A percentile compares a stretch with the other conserved stretches of the same genome.
phyloP scores from a whole-genome alignment of 1,140 invertebrate species.

The Diorhabda elongata region DNA sequence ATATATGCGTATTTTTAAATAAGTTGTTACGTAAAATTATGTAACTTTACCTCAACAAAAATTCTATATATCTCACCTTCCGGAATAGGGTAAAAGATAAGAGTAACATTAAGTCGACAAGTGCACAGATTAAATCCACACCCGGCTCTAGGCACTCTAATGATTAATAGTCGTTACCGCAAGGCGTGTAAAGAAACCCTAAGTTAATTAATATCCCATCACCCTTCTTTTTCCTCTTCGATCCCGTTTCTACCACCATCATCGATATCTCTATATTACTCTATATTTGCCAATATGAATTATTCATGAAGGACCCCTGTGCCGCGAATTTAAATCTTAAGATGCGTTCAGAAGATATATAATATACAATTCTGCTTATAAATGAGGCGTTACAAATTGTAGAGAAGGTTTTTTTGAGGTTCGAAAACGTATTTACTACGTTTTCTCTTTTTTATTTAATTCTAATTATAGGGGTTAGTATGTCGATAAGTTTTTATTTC shows the following conservation, averaged over 20 bases:
- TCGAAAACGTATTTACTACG: too few species aligned
- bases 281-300: conserved; percentile 13
- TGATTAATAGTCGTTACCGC: conserved; percentile 11
- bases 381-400: conserved; percentile 18
- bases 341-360: conserved; percentile 14
- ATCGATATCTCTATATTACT: conserved; percentile 20
- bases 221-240: not conserved
- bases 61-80: not conserved
- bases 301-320: conserved; percentile 10
- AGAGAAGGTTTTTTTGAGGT: not conserved
- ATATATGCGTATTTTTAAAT: too few species aligned
- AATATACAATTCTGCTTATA: conserved; percentile 3
- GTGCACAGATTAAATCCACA: conserved; percentile 13
- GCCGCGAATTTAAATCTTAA: conserved; percentile 16
- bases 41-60: too few species aligned
- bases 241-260: not conserved
- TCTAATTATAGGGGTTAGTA: too few species aligned
- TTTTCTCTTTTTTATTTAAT: too few species aligned
- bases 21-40: too few species aligned
- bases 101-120: conserved; percentile 7
- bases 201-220: conserved; percentile 16
- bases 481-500: too few species aligned
- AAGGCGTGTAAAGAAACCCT: conserved; percentile 10
- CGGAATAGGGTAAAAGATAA: conserved; percentile 3
- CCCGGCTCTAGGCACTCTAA: not conserved